Percentiles rank a stretch among this genome's conserved stretches.
Conservation (phyloP, 2,113 vertebrate species). For the Protomyctophum bolini region DNA sequence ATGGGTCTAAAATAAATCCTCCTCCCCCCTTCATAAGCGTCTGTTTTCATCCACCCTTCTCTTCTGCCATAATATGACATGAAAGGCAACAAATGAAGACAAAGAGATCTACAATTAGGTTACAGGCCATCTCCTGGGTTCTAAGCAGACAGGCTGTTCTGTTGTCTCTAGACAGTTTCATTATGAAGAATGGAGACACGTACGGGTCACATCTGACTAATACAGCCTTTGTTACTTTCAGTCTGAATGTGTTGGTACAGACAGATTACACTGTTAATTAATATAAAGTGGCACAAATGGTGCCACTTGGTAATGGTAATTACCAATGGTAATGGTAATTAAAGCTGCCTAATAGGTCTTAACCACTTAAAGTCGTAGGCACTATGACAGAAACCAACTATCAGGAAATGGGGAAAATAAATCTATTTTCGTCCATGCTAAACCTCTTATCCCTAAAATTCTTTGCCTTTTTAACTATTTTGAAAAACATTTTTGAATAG, state of each 20-base stretch:
- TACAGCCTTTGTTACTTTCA: neutral
- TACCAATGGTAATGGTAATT: slow-evolving; percentile 14
- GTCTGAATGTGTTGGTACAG: slow-evolving; percentile 39
- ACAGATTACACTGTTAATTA: slow-evolving; percentile 48
- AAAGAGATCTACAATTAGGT: slow-evolving; percentile 56
- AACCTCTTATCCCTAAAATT: too few species aligned
- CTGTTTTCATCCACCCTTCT: slow-evolving; percentile 34
- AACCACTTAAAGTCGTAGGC: too few species aligned
- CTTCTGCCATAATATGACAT: slow-evolving; percentile 36
- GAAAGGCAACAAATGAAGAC: slow-evolving; percentile 56
- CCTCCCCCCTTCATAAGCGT: neutral
- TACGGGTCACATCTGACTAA: slow-evolving; percentile 49
- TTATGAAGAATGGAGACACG: slow-evolving; percentile 77
- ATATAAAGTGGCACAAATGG: slow-evolving; percentile 53
- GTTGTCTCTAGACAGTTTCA: slow-evolving; percentile 56
- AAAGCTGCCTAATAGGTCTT: too few species aligned
- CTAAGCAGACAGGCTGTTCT: neutral
- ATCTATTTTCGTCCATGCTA: too few species aligned
- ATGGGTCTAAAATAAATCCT: too few species aligned
- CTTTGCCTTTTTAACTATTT: too few species aligned
- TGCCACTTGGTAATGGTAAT: too few species aligned
- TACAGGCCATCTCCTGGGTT: slow-evolving; percentile 24
- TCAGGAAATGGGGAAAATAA: too few species aligned
- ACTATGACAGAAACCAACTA: too few species aligned
- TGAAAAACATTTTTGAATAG: too few species aligned